Conservation (phyloP, 1,140 invertebrate species). For the Cecropterus lyciades region DNA sequence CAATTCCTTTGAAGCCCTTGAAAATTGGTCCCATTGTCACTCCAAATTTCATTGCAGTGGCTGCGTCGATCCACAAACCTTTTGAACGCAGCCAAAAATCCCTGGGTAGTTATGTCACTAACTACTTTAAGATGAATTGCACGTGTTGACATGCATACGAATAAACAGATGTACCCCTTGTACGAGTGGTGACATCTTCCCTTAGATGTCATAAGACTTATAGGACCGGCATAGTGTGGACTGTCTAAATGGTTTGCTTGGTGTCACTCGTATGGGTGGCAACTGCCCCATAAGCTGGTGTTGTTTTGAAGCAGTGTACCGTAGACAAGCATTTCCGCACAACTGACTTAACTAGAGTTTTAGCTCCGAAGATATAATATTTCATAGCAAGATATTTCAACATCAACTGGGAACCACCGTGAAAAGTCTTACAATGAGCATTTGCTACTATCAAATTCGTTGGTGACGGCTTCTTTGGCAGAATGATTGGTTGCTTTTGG, state of each 20-base stretch:
- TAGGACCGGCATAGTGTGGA: conserved; percentile 1
- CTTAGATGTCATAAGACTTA: too few relatives aligned
- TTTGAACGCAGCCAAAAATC: too few relatives aligned
- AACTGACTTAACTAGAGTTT: neutral
- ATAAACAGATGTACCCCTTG: too few relatives aligned
- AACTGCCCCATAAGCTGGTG: conserved; percentile 18
- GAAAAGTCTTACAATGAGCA: conserved; percentile 13
- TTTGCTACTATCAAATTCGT: neutral
- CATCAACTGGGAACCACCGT: conserved; percentile 13
- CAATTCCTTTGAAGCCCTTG: too few relatives aligned
- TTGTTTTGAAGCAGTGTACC: conserved; percentile 9
- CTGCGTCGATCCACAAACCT: too few relatives aligned
- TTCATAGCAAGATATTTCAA: conserved; percentile 1
- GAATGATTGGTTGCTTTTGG: conserved; percentile 10
- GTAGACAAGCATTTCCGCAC: conserved; percentile 9
- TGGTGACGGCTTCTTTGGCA: neutral
- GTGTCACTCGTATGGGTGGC: conserved; percentile 7
- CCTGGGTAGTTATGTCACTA: too few relatives aligned
- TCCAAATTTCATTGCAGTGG: too few relatives aligned
- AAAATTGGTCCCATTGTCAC: too few relatives aligned
- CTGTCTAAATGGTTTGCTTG: conserved; percentile 14
- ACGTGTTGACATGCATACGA: too few relatives aligned
- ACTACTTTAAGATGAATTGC: too few relatives aligned
- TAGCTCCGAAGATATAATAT: conserved; percentile 7
- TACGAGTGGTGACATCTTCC: too few relatives aligned